Conservation (phyloP, 2,888 invertebrate genomes). For the Thecocarcelia acutangulata region DNA sequence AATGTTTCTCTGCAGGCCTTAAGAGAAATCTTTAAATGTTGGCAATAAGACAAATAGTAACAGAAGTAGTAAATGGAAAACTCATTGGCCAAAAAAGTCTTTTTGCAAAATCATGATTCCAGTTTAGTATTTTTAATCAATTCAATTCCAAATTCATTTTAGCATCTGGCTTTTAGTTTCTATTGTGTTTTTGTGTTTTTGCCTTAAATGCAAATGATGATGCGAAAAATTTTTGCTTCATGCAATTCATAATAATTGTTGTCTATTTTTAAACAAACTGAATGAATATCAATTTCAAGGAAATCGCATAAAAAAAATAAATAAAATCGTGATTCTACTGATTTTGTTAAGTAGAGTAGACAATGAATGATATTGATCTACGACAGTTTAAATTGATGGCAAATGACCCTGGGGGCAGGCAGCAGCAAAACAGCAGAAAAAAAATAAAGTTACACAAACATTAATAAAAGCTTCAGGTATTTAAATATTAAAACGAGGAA, state of each 20-base stretch:
- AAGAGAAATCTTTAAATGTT: not conserved
- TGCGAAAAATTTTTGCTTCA: slow-evolving; percentile 35
- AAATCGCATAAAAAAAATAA: slow-evolving; percentile 28
- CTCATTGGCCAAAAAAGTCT: slow-evolving; percentile 15
- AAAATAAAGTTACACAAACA: slow-evolving; percentile 19
- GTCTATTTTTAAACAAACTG: slow-evolving; percentile 36
- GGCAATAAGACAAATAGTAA: not conserved
- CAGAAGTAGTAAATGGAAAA: slow-evolving; percentile 12
- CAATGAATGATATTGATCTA: slow-evolving; percentile 55
- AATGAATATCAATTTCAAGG: slow-evolving; percentile 64
- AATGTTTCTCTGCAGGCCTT: not conserved
- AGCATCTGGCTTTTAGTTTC: slow-evolving; percentile 38
- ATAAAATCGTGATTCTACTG: slow-evolving; percentile 52
- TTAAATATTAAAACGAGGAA: slow-evolving; percentile 1
- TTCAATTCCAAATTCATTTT: slow-evolving; percentile 26
- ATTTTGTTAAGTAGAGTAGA: slow-evolving; percentile 18
- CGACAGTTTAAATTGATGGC: slow-evolving; percentile 60
- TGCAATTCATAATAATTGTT: slow-evolving; percentile 56
- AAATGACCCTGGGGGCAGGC: slow-evolving; percentile 43
- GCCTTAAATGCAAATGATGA: slow-evolving; percentile 53
- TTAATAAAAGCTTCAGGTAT: slow-evolving; percentile 13
- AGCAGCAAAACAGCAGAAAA: not conserved
- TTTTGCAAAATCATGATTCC: not conserved
- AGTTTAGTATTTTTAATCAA: slow-evolving; percentile 1
- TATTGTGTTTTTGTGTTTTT: slow-evolving; percentile 43